Base-by-base conservation (phyloP, 2,888 invertebrate genomes). In the Nowickia ferox region DNA sequence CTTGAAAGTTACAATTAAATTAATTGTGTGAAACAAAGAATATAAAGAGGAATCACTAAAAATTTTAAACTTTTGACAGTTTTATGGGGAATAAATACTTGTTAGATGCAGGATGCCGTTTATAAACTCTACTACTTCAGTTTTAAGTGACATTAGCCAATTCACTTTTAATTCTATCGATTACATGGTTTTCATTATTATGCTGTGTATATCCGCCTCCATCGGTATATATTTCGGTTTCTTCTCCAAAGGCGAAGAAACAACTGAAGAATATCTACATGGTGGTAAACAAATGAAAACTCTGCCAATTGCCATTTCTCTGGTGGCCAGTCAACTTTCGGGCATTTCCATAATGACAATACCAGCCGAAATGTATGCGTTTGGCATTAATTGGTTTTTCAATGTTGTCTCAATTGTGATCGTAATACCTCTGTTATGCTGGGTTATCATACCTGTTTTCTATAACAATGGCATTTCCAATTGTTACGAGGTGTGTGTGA, bases 241-340 rank as follows among this genome's bases (percentile, higher is more conserved):
- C 88, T 94, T 93, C 87, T 93, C 94, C 57, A 93, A 93, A 87
- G 91, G 92, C 44, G 91, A 91, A 19, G 94, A 93, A 86, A 93
- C 93, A 2, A 92, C 93, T 1, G 94, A 94, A 15, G 94, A 94
- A 84, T 95, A 95, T 89, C 92, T 95, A 57, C 93, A 95, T 90
- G 95, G 95, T 5, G 94, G 94, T 77, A 93, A 93, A 87, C 93
- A 93, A 53, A 93, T 95, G 93, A 93, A 93, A 84, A 93, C 94
- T 5, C 92, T 95, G 78, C 95, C 95, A 2, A 94, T 95, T 65
- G 94, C 95, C 51, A 94, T 95, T 89, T 95, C 95, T 0, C 91
- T 95, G 40, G 93, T 95, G 86, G 95, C 95, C 80, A 93, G 94
- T 85, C 94, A 94, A 87, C 90, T 94, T 87, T 94, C 94, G 2